phyloP scores from a whole-genome alignment of 2,113 vertebrate species.

The Alligator mississippiensis region DNA sequence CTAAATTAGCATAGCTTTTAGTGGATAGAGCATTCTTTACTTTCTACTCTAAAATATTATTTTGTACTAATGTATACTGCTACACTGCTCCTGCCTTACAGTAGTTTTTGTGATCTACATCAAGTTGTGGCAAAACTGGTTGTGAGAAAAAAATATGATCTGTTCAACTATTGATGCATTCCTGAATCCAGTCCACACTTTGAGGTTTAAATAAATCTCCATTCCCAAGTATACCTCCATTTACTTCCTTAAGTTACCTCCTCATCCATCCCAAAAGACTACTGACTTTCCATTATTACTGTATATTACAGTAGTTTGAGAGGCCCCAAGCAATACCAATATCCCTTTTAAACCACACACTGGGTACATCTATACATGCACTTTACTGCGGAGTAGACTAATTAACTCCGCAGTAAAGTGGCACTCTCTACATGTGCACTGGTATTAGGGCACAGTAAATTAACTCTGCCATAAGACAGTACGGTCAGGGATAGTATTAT shows the following conservation, averaged over 20 bases:
- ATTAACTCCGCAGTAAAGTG: too few species aligned
- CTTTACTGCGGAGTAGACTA: too few species aligned
- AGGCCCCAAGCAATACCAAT: background rate
- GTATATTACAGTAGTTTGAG: background rate
- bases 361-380: too few species aligned
- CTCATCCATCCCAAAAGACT: background rate
- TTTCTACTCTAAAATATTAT: background rate
- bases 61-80: background rate
- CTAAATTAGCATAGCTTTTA: background rate
- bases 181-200: background rate
- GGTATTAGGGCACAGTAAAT: too few species aligned
- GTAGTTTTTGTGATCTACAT: background rate
- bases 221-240: background rate
- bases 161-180: background rate
- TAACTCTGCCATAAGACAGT: too few species aligned
- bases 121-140: background rate
- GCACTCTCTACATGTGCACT: too few species aligned
- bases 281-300: background rate
- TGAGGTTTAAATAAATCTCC: background rate
- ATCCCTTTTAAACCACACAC: background rate
- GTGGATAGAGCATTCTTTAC: background rate
- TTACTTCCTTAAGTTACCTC: background rate
- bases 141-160: background rate
- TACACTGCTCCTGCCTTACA: rapidly evolving
- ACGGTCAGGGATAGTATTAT: too few species aligned